Percentiles rank a stretch among this genome's conserved stretches.
Evolutionary conservation across 2,888 invertebrate species (phyloP).

Genomic region (Lagria hirta): DNA sequence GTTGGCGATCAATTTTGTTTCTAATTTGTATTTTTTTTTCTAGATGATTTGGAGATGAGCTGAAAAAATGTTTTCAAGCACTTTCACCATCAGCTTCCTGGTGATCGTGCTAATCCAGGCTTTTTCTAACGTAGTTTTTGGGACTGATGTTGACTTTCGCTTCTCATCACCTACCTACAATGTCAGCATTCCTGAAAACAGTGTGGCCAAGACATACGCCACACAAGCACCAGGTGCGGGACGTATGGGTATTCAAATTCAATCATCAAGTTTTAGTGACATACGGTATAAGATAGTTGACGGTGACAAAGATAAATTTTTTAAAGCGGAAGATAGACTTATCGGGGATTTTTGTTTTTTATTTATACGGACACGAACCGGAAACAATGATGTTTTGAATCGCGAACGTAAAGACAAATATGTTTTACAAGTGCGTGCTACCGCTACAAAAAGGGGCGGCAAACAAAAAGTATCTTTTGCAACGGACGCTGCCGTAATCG

Average conservation of each 20-base stretch:
- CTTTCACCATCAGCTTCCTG: slow-evolving; percentile 49
- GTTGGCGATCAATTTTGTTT: not conserved
- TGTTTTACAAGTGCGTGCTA: slow-evolving; percentile 74
- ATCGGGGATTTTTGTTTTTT: slow-evolving; percentile 96
- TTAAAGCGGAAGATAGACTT: slow-evolving; percentile 85
- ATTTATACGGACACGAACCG: slow-evolving; percentile 83
- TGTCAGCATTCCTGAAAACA: slow-evolving; percentile 90
- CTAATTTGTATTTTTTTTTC: slow-evolving; percentile 36
- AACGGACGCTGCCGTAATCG: slow-evolving; percentile 72
- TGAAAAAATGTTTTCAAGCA: slow-evolving; percentile 49
- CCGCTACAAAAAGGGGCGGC: slow-evolving; percentile 61
- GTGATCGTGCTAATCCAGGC: slow-evolving; percentile 45
- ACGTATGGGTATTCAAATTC: slow-evolving; percentile 75
- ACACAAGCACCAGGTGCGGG: slow-evolving; percentile 69
- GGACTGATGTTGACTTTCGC: slow-evolving; percentile 57
- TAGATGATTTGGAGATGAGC: slow-evolving; percentile 51
- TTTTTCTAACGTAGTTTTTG: slow-evolving; percentile 39
- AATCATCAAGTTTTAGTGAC: slow-evolving; percentile 53
- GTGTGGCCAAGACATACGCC: slow-evolving; percentile 84
- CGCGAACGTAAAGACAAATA: slow-evolving; percentile 88
- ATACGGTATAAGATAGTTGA: slow-evolving; percentile 84
- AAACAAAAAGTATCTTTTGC: slow-evolving; percentile 65
- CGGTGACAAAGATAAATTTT: slow-evolving; percentile 87
- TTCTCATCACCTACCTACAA: slow-evolving; percentile 80
- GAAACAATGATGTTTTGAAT: slow-evolving; percentile 85